Conservation (phyloP, 2,797 vertebrate species). For the Catharus ustulatus region DNA sequence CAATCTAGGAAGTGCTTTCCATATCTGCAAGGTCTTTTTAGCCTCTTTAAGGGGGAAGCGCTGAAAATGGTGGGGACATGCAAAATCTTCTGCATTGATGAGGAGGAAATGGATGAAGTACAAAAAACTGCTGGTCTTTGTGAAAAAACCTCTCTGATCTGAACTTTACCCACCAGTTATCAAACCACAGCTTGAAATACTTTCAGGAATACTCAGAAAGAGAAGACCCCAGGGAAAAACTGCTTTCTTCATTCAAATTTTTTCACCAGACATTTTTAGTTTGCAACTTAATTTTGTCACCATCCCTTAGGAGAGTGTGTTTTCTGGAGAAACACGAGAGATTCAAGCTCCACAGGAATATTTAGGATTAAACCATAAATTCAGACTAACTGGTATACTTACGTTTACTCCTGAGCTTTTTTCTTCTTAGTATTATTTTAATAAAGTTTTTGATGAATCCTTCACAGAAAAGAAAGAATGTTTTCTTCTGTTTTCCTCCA, state of each 20-base stretch:
- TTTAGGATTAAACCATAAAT: constrained; percentile 20
- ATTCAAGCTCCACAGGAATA: background rate
- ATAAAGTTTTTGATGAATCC: background rate
- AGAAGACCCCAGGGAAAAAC: background rate
- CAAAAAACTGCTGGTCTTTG: background rate
- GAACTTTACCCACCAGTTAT: background rate
- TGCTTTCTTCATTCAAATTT: background rate
- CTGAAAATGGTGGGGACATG: background rate
- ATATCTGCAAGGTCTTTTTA: background rate
- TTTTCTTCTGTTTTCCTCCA: background rate
- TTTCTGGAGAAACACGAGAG: background rate
- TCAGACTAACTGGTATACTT: background rate
- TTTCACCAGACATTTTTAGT: background rate
- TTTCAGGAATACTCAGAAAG: background rate
- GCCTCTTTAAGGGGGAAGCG: background rate
- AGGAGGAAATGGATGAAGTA: background rate
- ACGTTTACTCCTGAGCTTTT: background rate
- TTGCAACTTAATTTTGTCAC: constrained; percentile 1
- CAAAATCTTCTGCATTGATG: background rate
- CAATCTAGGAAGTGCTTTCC: background rate
- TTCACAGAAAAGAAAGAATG: background rate
- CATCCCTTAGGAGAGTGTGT: background rate
- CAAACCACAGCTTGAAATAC: background rate
- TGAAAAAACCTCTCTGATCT: background rate
- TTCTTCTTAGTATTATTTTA: background rate